Evolutionary conservation across 2,888 invertebrate species (phyloP).

Genomic region (Acrocyrtus sp.): DNA sequence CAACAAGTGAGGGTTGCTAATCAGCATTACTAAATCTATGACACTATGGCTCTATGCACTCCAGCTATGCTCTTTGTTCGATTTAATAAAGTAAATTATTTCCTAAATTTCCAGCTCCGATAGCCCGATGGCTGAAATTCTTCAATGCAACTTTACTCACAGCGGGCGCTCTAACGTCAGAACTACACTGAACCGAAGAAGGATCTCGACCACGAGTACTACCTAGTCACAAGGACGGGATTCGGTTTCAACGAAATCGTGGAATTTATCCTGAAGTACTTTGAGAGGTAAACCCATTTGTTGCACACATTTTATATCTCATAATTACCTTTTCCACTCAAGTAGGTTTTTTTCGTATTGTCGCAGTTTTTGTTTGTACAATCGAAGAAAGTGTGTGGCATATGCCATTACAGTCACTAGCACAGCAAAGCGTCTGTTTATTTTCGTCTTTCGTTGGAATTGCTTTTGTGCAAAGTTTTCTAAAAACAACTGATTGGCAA

Average conservation of each 20-base stretch:
- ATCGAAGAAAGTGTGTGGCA: too few relatives aligned
- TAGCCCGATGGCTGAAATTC: constrained; percentile 82
- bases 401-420: too few relatives aligned
- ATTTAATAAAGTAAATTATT: neutral
- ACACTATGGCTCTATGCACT: too few relatives aligned
- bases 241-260: constrained; percentile 78
- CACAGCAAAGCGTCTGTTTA: neutral
- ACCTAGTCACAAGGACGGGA: constrained; percentile 81
- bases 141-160: constrained; percentile 78
- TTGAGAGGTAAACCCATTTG: constrained; percentile 72
- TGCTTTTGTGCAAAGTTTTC: constrained; percentile 52
- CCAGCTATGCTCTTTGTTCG: too few relatives aligned
- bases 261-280: constrained; percentile 76
- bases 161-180: constrained; percentile 82
- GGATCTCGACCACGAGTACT: constrained; percentile 78
- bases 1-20: too few relatives aligned
- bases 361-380: too few relatives aligned
- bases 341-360: too few relatives aligned
- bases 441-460: neutral
- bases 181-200: constrained; percentile 80
- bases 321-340: too few relatives aligned
- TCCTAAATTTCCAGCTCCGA: constrained; percentile 78
- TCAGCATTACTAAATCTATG: too few relatives aligned
- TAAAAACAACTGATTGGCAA: neutral
- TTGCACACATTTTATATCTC: too few relatives aligned